phyloP scores from a whole-genome alignment of 1,140 invertebrate genomes.

The Nasonia giraulti region DNA sequence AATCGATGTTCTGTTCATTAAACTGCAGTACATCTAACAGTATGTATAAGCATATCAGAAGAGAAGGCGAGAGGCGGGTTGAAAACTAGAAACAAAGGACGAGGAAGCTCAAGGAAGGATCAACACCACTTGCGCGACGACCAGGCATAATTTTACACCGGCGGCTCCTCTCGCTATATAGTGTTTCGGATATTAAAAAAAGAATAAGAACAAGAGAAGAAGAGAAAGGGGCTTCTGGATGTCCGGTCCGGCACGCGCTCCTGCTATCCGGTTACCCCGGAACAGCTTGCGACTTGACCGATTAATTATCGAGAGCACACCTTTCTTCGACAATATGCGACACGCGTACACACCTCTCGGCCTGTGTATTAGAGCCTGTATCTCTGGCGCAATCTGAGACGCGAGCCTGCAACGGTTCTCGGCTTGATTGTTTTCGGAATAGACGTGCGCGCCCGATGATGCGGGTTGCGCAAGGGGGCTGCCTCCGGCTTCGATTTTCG shows the following conservation, averaged over 20 bases:
- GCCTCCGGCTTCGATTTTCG: not conserved
- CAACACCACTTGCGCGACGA: not conserved
- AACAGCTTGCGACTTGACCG: slow-evolving; percentile 39
- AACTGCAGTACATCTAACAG: not conserved
- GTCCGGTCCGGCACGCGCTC: slow-evolving; percentile 44
- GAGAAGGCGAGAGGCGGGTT: not conserved
- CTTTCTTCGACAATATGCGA: too few species aligned
- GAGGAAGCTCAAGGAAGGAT: slow-evolving; percentile 22
- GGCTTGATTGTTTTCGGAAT: not conserved
- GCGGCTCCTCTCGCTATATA: slow-evolving; percentile 38
- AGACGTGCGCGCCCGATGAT: not conserved
- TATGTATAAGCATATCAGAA: not conserved
- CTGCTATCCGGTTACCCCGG: slow-evolving; percentile 32
- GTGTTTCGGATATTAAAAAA: slow-evolving; percentile 41
- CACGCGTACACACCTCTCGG: too few species aligned
- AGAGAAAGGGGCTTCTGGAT: slow-evolving; percentile 39
- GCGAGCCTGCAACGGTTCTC: not conserved
- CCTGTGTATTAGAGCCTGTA: too few species aligned
- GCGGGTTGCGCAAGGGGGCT: not conserved
- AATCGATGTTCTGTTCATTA: not conserved
- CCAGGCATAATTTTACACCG: slow-evolving; percentile 34
- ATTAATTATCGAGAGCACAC: slow-evolving; percentile 30
- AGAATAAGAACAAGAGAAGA: not conserved
- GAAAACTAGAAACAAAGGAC: not conserved
- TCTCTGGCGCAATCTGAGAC: slow-evolving; percentile 11